Percentiles rank a stretch among this genome's conserved stretches.
phyloP scores from a whole-genome alignment of 2,888 invertebrate genomes.

The Melolontha melolontha region DNA sequence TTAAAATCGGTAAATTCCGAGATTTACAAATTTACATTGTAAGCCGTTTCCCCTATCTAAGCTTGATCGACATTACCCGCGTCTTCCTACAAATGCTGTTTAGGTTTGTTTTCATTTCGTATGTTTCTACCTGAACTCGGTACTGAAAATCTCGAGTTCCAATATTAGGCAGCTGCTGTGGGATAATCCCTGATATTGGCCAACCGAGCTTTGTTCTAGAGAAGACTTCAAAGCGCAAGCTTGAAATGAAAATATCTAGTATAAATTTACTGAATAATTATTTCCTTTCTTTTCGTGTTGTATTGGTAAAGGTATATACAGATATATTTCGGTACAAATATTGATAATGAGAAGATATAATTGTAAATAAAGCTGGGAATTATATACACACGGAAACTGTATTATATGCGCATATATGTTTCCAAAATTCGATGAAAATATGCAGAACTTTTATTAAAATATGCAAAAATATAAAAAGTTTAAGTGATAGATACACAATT shows the following conservation, averaged over 20 bases:
- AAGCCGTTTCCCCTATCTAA: neutral
- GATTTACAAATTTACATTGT: constrained; percentile 1
- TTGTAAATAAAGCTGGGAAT: too few relatives aligned
- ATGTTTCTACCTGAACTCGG: constrained; percentile 48
- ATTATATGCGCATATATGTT: too few relatives aligned
- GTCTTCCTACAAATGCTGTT: constrained; percentile 32
- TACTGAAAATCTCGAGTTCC: constrained; percentile 3
- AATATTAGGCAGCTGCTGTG: constrained; percentile 33
- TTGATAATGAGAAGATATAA: too few relatives aligned
- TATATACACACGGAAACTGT: too few relatives aligned
- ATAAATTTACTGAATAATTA: neutral
- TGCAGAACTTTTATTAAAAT: too few relatives aligned
- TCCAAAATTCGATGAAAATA: too few relatives aligned
- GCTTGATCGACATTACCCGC: neutral
- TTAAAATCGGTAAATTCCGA: neutral
- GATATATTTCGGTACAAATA: too few relatives aligned
- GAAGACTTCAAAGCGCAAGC: neutral
- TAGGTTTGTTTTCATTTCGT: constrained; percentile 46
- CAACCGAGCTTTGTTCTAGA: neutral
- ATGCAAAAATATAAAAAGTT: too few relatives aligned
- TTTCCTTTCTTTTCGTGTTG: neutral
- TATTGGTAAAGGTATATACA: too few relatives aligned
- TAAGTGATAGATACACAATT: too few relatives aligned
- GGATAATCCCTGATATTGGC: constrained; percentile 44
- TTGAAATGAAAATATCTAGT: neutral